A percentile compares a stretch with the other conserved stretches of the same genome.
Evolutionary conservation across 2,113 vertebrate species (phyloP).

Genomic region (Notothenia coriiceps): DNA sequence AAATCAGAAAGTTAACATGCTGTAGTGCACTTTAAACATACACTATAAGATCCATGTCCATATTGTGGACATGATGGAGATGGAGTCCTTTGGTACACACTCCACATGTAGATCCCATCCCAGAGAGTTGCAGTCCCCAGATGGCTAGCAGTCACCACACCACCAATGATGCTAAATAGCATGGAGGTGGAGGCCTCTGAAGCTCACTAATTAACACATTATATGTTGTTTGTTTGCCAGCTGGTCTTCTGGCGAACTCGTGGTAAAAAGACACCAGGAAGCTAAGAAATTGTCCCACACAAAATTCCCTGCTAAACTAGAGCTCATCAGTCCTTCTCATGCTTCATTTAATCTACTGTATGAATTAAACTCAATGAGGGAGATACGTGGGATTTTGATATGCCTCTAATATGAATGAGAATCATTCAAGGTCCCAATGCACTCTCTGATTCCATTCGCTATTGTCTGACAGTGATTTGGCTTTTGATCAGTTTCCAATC

Average conservation of each 20-base stretch:
- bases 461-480: too few species aligned
- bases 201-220: constrained; percentile 9
- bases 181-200: background rate
- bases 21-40: background rate
- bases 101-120: background rate
- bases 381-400: background rate
- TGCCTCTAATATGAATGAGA: too few species aligned
- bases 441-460: too few species aligned
- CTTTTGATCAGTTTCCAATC: too few species aligned
- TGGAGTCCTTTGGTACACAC: background rate
- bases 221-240: constrained; percentile 1
- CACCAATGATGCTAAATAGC: background rate
- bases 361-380: background rate
- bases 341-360: background rate
- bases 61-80: background rate
- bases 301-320: background rate
- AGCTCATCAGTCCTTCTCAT: background rate
- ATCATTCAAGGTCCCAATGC: too few species aligned
- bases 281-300: background rate
- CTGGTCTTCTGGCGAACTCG: background rate
- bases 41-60: background rate
- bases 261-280: background rate
- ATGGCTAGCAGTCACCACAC: background rate
- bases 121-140: background rate
- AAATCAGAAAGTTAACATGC: background rate